Conservation (phyloP, 2,888 invertebrate genomes). For the Ephialtes manifestator region DNA sequence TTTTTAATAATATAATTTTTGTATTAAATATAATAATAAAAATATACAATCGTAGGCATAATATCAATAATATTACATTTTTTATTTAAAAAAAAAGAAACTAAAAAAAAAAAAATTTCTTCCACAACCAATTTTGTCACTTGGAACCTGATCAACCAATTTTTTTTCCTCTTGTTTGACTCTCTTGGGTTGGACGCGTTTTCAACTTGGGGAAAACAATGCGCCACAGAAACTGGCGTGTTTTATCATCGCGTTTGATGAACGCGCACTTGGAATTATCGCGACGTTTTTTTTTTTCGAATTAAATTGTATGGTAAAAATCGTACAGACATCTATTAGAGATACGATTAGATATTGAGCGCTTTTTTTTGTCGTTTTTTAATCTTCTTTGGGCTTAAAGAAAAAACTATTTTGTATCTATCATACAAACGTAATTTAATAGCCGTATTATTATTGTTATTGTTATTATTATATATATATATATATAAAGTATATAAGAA, state of each 20-base stretch:
- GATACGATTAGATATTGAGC: slow-evolving; percentile 43
- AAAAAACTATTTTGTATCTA: slow-evolving; percentile 15
- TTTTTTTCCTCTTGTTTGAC: too few relatives aligned
- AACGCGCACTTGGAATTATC: slow-evolving; percentile 2
- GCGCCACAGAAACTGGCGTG: not conserved
- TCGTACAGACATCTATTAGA: slow-evolving; percentile 27
- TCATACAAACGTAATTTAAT: slow-evolving; percentile 30
- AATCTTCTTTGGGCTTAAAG: not conserved
- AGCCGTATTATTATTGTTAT: not conserved
- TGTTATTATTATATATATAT: not conserved
- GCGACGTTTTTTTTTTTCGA: not conserved
- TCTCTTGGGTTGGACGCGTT: not conserved
- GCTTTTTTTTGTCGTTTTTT: not conserved
- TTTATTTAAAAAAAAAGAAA: too few relatives aligned
- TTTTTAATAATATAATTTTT: too few relatives aligned
- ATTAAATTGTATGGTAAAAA: slow-evolving; percentile 12
- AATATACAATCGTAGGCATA: too few relatives aligned
- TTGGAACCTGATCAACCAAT: too few relatives aligned
- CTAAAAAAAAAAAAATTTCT: too few relatives aligned
- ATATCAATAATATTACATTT: too few relatives aligned
- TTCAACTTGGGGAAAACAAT: not conserved
- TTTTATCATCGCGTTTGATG: not conserved
- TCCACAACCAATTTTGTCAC: too few relatives aligned
- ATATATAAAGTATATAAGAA: slow-evolving; percentile 62
- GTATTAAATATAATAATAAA: too few relatives aligned